These are phyloP conservation scores for Boleophthalmus pectinirostris DNA, from an alignment of 2,113 vertebrate genomes.

Conservation along the genomic window DNA sequence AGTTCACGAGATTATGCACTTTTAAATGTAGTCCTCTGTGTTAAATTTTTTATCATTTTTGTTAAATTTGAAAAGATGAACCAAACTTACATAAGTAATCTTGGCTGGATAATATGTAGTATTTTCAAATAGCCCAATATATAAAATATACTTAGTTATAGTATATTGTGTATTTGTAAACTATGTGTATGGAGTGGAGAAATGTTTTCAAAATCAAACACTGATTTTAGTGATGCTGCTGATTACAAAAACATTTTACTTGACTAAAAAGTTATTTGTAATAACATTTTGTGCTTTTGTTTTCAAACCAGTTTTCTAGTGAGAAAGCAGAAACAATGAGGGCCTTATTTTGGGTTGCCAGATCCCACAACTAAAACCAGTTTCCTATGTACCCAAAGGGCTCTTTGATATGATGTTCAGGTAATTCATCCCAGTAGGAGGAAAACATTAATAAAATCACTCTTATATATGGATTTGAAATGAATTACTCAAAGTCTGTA, in stretches of 20 bases:
- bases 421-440: too few relatives aligned
- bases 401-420: too few relatives aligned
- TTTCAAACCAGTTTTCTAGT: too few relatives aligned
- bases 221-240: neutral
- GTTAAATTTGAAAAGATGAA: neutral
- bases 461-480: neutral
- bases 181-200: neutral
- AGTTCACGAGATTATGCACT: neutral
- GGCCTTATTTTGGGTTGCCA: neutral
- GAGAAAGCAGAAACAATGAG: too few relatives aligned
- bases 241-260: neutral
- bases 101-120: neutral
- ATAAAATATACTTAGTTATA: too few relatives aligned
- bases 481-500: neutral
- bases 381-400: too few relatives aligned
- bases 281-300: neutral
- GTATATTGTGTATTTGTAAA: neutral
- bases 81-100: neutral
- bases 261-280: too few relatives aligned
- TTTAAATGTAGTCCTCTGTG: neutral
- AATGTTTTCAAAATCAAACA: neutral
- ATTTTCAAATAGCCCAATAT: too few relatives aligned
- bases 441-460: neutral
- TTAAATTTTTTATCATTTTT: neutral
- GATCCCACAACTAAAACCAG: neutral